Evolutionary conservation across 2,113 vertebrate genomes (phyloP).

Genomic region (Aptenodytes patagonicus): DNA sequence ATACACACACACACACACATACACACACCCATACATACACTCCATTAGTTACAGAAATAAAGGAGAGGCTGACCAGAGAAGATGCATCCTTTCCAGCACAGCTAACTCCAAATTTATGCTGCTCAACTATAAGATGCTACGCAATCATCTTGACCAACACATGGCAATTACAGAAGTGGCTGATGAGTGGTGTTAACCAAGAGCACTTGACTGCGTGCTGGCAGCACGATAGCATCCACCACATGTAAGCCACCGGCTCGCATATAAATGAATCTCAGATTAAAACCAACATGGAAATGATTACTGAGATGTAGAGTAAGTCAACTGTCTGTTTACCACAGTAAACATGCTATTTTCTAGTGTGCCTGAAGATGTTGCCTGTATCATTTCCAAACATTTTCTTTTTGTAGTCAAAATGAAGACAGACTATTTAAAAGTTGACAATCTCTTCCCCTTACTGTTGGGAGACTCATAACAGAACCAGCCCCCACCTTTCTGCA

Average conservation of each 20-base stretch:
- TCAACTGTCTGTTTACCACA: neutral
- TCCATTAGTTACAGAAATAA: neutral
- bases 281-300: neutral
- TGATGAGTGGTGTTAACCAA: neutral
- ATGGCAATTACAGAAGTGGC: neutral
- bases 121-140: neutral
- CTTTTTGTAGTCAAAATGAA: neutral
- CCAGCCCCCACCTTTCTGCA: neutral
- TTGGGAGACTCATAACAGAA: conserved; percentile 9
- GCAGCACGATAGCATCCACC: neutral
- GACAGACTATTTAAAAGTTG: neutral
- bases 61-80: neutral
- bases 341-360: neutral
- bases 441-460: conserved; percentile 2
- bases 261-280: neutral
- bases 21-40: neutral
- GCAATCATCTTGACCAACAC: neutral
- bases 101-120: neutral
- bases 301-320: neutral
- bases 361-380: neutral
- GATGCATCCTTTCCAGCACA: neutral
- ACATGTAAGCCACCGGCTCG: fast-evolving
- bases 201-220: neutral
- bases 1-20: fast-evolving
- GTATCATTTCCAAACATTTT: neutral